These are phyloP conservation scores for Nibea albiflora DNA, from an alignment of 2,113 vertebrate genomes.

Conservation along the genomic window DNA sequence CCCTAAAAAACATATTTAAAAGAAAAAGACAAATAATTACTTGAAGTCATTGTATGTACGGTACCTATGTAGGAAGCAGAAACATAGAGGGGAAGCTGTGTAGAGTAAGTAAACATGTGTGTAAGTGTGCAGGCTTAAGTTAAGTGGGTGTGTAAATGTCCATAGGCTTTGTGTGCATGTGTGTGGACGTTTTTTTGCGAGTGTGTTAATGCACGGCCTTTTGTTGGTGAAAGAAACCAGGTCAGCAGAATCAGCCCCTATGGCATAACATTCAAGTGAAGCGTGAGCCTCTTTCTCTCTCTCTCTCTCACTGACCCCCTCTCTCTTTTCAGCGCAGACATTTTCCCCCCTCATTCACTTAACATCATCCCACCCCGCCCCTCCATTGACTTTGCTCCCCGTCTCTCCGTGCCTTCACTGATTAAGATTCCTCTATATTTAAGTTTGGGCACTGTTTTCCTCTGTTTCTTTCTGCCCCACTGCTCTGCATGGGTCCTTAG, in stretches of 20 bases:
- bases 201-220: slow-evolving; percentile 57
- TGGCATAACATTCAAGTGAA: slow-evolving; percentile 61
- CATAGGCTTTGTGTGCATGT: slow-evolving; percentile 32
- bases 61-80: neutral
- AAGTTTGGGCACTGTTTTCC: slow-evolving; percentile 23
- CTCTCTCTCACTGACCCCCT: slow-evolving; percentile 41
- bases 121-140: slow-evolving; percentile 13
- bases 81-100: neutral
- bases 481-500: slow-evolving; percentile 14
- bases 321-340: slow-evolving; percentile 33
- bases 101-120: slow-evolving; percentile 25
- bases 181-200: slow-evolving; percentile 33
- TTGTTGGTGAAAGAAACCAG: slow-evolving; percentile 77
- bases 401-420: slow-evolving; percentile 13
- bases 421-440: slow-evolving; percentile 23
- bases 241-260: slow-evolving; percentile 78
- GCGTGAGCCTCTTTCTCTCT: slow-evolving; percentile 53
- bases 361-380: neutral
- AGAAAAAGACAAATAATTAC: neutral
- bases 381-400: neutral
- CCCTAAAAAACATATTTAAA: neutral
- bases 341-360: slow-evolving; percentile 44
- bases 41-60: neutral
- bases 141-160: slow-evolving; percentile 66
- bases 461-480: neutral